A percentile compares a stretch with the other conserved stretches of the same genome.
Conservation (phyloP, 2,113 vertebrate species). For the Seriola rivoliana region DNA sequence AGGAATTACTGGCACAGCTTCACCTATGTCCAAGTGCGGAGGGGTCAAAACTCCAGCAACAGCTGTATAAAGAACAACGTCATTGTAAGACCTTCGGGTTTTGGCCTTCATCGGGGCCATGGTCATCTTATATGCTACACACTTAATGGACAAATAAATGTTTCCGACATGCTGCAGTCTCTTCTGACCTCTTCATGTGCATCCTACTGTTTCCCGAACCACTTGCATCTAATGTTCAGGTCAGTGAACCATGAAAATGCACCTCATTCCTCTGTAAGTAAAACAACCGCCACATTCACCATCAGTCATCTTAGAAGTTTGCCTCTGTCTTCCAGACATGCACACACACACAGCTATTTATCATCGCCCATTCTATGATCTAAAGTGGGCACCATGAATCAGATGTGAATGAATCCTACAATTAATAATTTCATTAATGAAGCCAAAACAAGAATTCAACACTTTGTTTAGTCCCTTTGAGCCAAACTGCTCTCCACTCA, state of each 20-base stretch:
- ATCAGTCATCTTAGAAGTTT: neutral
- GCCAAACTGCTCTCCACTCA: neutral
- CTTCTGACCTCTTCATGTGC: neutral
- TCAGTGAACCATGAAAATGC: constrained; percentile 13
- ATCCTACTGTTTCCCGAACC: neutral
- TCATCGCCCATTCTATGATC: neutral
- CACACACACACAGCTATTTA: neutral
- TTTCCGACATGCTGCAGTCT: neutral
- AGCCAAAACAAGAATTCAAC: neutral
- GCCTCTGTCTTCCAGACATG: neutral
- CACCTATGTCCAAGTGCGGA: neutral
- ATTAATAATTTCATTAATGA: neutral
- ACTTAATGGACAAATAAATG: neutral
- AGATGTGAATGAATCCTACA: neutral
- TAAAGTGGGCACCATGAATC: neutral
- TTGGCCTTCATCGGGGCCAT: neutral
- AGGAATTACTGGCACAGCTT: too few relatives aligned
- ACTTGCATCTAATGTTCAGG: constrained; percentile 13
- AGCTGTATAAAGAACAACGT: neutral
- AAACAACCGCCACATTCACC: neutral
- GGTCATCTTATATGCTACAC: neutral
- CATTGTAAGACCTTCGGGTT: neutral
- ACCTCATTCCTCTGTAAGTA: neutral
- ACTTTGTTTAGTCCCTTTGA: neutral
- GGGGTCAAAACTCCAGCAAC: neutral